Evolutionary conservation across 2,797 vertebrate genomes (phyloP).

Genomic region (Borostomias antarcticus): DNA sequence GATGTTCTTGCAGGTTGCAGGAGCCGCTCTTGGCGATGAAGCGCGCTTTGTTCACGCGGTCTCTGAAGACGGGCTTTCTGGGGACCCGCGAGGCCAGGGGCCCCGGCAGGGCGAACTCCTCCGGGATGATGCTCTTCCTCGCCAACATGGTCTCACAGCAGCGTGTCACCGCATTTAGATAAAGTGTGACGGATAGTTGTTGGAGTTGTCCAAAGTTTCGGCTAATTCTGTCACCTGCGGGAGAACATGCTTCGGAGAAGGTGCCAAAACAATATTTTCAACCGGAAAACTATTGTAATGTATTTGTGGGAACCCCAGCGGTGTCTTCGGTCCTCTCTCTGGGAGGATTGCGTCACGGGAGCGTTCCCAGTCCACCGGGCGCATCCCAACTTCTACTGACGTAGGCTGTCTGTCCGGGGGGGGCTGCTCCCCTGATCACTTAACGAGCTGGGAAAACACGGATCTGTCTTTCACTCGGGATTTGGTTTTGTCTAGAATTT

Average conservation of each 20-base stretch:
- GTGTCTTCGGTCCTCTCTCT: not conserved
- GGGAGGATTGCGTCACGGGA: conserved; percentile 25
- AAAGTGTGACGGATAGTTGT: conserved; percentile 3
- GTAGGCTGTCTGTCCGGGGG: conserved; percentile 53
- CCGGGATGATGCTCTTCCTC: conserved; percentile 96
- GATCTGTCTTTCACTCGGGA: not conserved
- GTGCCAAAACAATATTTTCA: conserved; percentile 25
- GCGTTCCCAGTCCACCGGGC: conserved; percentile 34
- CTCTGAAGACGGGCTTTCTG: conserved; percentile 91
- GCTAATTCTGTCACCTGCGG: conserved; percentile 1
- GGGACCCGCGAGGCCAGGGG: conserved; percentile 84
- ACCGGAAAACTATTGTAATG: not conserved
- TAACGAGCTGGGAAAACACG: not conserved
- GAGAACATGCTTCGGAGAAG: not conserved
- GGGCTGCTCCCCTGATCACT: not conserved
- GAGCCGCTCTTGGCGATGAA: conserved; percentile 97
- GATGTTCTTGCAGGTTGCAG: conserved; percentile 97
- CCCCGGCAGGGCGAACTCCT: conserved; percentile 93
- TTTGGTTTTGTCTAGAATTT: not conserved
- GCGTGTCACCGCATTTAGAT: not conserved
- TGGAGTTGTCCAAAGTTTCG: not conserved
- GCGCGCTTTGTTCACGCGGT: conserved; percentile 90
- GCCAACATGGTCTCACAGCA: conserved; percentile 90
- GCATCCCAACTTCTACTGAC: conserved; percentile 55
- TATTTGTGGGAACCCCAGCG: not conserved